These are phyloP conservation scores for Eilema depressum DNA, from an alignment of 2,888 invertebrate genomes.

Conservation along the genomic window DNA sequence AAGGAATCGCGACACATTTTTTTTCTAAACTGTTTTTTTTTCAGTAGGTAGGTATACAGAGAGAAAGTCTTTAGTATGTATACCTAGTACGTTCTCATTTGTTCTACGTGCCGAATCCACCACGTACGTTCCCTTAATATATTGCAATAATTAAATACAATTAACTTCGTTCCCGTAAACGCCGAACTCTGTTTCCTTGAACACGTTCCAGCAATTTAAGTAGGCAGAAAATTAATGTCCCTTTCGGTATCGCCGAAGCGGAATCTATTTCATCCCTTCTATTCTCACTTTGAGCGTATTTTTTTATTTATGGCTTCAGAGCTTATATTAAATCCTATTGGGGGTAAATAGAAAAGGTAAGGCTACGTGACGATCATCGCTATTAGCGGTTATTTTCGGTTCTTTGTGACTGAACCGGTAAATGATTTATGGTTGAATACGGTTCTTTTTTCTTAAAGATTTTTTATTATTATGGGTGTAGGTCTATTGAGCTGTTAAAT, in stretches of 20 bases:
- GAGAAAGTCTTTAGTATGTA: too few relatives aligned
- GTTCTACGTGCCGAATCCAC: neutral
- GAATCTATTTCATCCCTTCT: conserved; percentile 71
- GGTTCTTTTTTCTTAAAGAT: neutral
- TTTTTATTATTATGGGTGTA: neutral
- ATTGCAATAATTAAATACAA: neutral
- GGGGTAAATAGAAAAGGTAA: conserved; percentile 49
- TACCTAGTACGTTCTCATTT: neutral
- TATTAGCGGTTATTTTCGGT: conserved; percentile 30
- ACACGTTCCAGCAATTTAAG: conserved; percentile 59
- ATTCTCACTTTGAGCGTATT: conserved; percentile 61
- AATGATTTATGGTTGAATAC: conserved; percentile 20
- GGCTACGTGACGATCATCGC: conserved; percentile 36
- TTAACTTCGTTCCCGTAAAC: conserved; percentile 17
- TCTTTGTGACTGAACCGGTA: conserved; percentile 25
- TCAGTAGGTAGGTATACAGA: too few relatives aligned
- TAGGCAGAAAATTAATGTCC: conserved; percentile 78
- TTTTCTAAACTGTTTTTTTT: too few relatives aligned
- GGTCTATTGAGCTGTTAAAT: neutral
- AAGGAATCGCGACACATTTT: too few relatives aligned
- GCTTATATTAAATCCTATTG: conserved; percentile 56
- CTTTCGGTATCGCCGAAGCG: conserved; percentile 66
- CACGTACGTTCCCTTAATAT: neutral
- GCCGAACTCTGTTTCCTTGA: conserved; percentile 43
- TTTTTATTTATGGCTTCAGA: conserved; percentile 64